Conservation (phyloP, 2,113 vertebrate species). For the Brevimyrus niger region DNA sequence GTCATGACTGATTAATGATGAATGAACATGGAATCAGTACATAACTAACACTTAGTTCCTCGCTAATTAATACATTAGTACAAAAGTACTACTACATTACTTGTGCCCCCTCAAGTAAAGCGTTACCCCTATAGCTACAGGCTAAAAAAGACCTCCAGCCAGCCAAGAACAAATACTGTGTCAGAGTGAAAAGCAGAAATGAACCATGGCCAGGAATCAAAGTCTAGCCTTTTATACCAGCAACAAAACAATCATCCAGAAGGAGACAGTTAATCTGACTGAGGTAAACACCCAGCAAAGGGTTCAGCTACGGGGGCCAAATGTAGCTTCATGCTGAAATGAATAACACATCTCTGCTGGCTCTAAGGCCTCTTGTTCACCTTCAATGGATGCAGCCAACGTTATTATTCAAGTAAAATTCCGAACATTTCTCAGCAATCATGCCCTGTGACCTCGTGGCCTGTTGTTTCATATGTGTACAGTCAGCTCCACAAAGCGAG, state of each 20-base stretch:
- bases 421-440: constrained; percentile 6
- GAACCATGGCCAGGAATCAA: neutral
- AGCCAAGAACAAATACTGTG: neutral
- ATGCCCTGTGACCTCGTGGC: neutral
- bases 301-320: neutral
- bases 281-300: neutral
- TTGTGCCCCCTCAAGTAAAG: neutral
- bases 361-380: neutral
- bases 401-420: constrained; percentile 14
- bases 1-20: neutral
- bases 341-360: neutral
- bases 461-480: neutral
- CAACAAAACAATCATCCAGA: neutral
- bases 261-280: neutral
- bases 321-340: neutral
- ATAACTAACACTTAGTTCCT: neutral
- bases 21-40: neutral
- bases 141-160: neutral
- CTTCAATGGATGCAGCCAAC: neutral
- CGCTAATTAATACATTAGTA: neutral
- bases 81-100: neutral
- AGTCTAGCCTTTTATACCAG: neutral
- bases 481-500: neutral
- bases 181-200: neutral
- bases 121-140: neutral